Base-by-base conservation (phyloP, 2,797 vertebrate species). In the Astyanax mexicanus region DNA sequence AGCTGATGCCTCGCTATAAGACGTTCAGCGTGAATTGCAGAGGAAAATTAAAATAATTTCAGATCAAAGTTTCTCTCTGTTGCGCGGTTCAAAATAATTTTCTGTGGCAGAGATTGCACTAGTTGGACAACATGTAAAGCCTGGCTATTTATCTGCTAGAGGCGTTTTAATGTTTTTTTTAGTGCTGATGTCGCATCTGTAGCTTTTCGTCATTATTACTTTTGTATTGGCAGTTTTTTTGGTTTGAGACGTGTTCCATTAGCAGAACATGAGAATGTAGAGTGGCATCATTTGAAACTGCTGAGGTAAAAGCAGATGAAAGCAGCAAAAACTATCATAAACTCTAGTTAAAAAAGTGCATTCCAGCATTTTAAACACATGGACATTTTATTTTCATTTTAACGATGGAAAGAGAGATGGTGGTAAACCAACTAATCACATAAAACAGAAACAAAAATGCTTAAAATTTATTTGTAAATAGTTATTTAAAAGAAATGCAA, bases 1-100 rank as follows among this genome's bases (percentile, higher is more conserved):
- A 60, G 27, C 69, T 5, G 11, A 54, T 21, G 73, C 44, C n/a
- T 75, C 40, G 25, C 61, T 54, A 19, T 76, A 47, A 66, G 62
- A 62, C 52, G 69, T 25, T 29, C 62, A 13, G 61, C 44, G 80
- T 72, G 68, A 35, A 68, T 66, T 45, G 32, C 38, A 65, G 58
- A n/a, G n/a, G n/a, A 76, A 71, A 80, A 61, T 40, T 61, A 72
- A 62, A 71, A 69, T 66, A 69, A 77, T 77, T 58, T 32, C n/a
- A 68, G 45, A 44, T 68, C 40, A 68, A 75, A 45, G 35, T 72
- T 67, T 80, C 40, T 72, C 35, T 74, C 27, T 27, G 38, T 54
- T 74, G 57, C 49, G 23, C 38, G 54, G 23, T 68, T 19, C 12
- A 61, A 42, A 64, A 15, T 15, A 35, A 58, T 32, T 19, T 21